Evolutionary conservation across 2,113 vertebrate species (phyloP).

Genomic region (Anoura caudifer): DNA sequence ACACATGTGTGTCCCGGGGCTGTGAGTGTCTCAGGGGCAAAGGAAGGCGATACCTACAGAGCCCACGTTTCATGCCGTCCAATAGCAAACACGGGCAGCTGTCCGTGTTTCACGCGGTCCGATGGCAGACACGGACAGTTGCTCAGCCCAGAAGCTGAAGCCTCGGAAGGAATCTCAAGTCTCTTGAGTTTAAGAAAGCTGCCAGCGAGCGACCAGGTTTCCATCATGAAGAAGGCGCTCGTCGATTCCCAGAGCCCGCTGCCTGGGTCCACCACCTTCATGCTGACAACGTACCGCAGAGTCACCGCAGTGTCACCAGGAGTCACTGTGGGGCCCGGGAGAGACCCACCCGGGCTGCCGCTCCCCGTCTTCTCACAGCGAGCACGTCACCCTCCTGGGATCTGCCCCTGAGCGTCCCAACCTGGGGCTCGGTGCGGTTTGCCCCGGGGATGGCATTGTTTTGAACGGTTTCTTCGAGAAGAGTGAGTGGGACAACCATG

Average conservation of each 20-base stretch:
- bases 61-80: not conserved
- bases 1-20: not conserved
- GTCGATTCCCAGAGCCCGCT: not conserved
- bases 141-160: not conserved
- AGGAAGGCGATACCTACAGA: not conserved
- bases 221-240: not conserved
- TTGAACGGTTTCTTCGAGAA: not conserved
- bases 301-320: no score
- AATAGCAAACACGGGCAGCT: no score
- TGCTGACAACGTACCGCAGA: not conserved
- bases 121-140: not conserved
- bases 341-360: not conserved
- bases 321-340: not conserved
- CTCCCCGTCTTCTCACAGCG: not conserved
- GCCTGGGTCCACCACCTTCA: accelerated
- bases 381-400: not conserved
- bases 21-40: not conserved
- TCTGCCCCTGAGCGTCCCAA: not conserved
- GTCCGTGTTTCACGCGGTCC: not conserved
- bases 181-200: not conserved
- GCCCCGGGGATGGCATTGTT: not conserved
- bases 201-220: no score
- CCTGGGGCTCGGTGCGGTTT: not conserved
- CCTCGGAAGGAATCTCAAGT: not conserved
- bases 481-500: not conserved